Conservation (phyloP, 2,888 invertebrate genomes). For the Pharmacophagus antenor region DNA sequence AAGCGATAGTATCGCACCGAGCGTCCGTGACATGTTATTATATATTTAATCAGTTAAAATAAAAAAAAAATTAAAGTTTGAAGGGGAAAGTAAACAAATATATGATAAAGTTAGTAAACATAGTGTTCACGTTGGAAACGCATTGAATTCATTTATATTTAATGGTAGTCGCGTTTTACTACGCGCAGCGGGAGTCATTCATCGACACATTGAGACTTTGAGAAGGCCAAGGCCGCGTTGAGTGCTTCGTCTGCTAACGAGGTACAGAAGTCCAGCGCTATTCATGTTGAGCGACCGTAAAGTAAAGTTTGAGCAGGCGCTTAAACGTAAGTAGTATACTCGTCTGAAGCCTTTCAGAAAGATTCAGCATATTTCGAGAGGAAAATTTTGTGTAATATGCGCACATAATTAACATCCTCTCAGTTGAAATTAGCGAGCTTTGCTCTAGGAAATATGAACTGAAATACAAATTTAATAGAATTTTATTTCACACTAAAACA, state of each 20-base stretch:
- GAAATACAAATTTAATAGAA: neutral
- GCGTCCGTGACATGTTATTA: no score
- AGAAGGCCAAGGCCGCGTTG: constrained; percentile 32
- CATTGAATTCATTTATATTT: constrained; percentile 18
- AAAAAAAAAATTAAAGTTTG: neutral
- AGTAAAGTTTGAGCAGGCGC: constrained; percentile 25
- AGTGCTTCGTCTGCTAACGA: constrained; percentile 35
- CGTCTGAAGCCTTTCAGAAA: constrained; percentile 24
- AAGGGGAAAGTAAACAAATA: neutral
- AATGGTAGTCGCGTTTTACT: constrained; percentile 23
- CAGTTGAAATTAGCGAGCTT: neutral
- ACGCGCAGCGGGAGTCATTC: constrained; percentile 19
- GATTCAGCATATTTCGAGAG: constrained; percentile 22
- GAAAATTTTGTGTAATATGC: constrained; percentile 21
- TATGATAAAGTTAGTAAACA: constrained; percentile 13
- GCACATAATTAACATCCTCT: constrained; percentile 24
- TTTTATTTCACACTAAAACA: neutral
- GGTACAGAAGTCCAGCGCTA: constrained; percentile 32
- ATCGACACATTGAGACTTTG: constrained; percentile 21
- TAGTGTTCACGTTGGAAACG: constrained; percentile 1
- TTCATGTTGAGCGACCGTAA: constrained; percentile 32
- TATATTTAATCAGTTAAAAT: no score
- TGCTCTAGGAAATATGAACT: neutral
- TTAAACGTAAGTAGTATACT: constrained; percentile 25
- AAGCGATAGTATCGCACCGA: no score